Evolutionary conservation across 2,888 invertebrate genomes (phyloP).

Genomic region (Malthinus flaveolus): DNA sequence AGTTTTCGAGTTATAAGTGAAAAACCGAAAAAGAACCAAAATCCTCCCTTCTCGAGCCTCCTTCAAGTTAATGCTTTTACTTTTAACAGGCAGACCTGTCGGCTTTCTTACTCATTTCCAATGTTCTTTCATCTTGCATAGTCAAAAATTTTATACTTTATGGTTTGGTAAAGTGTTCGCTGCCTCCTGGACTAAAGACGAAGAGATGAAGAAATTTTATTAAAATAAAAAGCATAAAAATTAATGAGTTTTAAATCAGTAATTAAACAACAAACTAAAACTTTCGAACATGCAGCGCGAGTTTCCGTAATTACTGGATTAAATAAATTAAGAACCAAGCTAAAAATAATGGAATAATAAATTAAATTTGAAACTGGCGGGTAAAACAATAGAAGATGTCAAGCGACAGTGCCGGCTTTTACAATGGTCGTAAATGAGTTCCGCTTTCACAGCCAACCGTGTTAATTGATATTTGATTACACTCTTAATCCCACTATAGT

Average conservation of each 20-base stretch:
- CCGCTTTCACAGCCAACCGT: conserved; percentile 31
- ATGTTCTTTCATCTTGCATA: too few relatives aligned
- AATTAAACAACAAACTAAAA: conserved; percentile 33
- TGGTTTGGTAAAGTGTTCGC: too few relatives aligned
- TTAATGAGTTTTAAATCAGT: conserved; percentile 29
- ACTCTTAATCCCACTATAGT: conserved; percentile 50
- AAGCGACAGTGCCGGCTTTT: conserved; percentile 30
- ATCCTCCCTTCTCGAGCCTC: too few relatives aligned
- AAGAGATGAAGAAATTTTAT: too few relatives aligned
- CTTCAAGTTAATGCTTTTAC: too few relatives aligned
- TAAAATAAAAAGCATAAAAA: conserved; percentile 19
- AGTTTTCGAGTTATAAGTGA: too few relatives aligned
- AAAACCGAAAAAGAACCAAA: too few relatives aligned
- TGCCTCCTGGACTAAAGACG: too few relatives aligned
- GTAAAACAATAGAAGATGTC: conserved; percentile 33
- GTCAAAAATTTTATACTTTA: too few relatives aligned
- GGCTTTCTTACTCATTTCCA: too few relatives aligned
- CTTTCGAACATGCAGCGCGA: conserved; percentile 26
- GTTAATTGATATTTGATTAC: conserved; percentile 54
- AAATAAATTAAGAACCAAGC: conserved; percentile 38
- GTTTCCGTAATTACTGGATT: conserved; percentile 30
- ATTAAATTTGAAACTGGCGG: conserved; percentile 44
- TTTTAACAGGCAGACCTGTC: too few relatives aligned
- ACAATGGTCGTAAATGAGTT: conserved; percentile 31
- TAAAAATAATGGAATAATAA: conserved; percentile 50